Percentiles rank a stretch among this genome's conserved stretches.
phyloP scores from a whole-genome alignment of 92 coral and sea anemone species.

The Phenganax stokvisi region DNA sequence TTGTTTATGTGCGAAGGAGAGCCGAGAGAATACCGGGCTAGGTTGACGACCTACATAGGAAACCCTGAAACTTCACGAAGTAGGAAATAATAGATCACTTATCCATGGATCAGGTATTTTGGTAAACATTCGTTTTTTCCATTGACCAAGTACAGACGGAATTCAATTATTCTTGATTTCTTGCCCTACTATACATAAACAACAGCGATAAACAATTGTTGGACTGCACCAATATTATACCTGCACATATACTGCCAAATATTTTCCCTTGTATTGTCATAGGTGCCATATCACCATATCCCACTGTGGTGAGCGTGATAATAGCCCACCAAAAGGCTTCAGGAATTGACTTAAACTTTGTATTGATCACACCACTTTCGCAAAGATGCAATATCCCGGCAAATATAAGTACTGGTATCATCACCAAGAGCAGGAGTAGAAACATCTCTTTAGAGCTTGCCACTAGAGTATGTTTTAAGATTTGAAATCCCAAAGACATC shows the following conservation, averaged over 20 bases:
- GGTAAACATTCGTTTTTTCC: too few species aligned
- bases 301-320: conserved; percentile 91
- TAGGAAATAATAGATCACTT: too few species aligned
- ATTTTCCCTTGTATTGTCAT: conserved; percentile 61
- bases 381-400: conserved; percentile 74
- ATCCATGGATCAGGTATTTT: too few species aligned
- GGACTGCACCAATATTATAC: conserved; percentile 43
- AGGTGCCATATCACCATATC: conserved; percentile 84
- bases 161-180: neutral
- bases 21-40: too few species aligned
- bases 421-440: conserved; percentile 61
- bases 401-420: conserved; percentile 85
- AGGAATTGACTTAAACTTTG: conserved; percentile 70
- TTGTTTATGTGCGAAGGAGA: too few species aligned
- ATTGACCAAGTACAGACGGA: neutral
- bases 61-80: too few species aligned
- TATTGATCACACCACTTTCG: conserved; percentile 40
- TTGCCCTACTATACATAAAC: neutral
- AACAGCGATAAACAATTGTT: neutral
- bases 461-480: conserved; percentile 87
- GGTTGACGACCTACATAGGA: too few species aligned
- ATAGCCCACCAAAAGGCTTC: conserved; percentile 98
- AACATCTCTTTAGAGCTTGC: conserved; percentile 86
- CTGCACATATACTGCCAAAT: conserved; percentile 83
- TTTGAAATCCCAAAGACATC: conserved; percentile 88